Evolutionary conservation across 2,797 vertebrate genomes (phyloP).

Genomic region (Pseudopleuronectes americanus): DNA sequence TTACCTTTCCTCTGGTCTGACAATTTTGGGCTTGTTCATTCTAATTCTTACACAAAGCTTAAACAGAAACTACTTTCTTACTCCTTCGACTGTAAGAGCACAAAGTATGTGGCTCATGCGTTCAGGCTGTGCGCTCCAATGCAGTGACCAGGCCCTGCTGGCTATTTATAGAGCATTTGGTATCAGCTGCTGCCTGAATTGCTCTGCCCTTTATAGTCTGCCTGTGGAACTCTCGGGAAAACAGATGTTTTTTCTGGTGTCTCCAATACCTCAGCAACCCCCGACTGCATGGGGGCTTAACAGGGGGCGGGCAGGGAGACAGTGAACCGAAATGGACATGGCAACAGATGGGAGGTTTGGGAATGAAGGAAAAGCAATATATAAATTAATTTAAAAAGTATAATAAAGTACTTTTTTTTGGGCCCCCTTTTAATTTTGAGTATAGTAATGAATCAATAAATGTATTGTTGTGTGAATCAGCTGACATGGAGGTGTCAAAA

Average conservation of each 20-base stretch:
- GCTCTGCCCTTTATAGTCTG: slow-evolving; percentile 57
- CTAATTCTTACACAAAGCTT: slow-evolving; percentile 17
- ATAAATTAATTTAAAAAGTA: too few species aligned
- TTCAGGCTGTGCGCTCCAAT: slow-evolving; percentile 24
- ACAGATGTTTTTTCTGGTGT: slow-evolving; percentile 62
- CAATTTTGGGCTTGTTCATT: slow-evolving; percentile 79
- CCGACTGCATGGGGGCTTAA: not conserved
- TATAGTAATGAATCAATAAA: too few species aligned
- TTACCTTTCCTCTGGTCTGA: slow-evolving; percentile 82
- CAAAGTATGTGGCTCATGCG: slow-evolving; percentile 21
- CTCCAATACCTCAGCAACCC: slow-evolving; percentile 13
- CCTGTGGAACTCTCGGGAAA: slow-evolving; percentile 76
- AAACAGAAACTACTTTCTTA: slow-evolving; percentile 14
- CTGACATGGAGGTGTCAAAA: not conserved
- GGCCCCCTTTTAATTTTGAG: too few species aligned
- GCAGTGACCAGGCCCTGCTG: slow-evolving; percentile 23
- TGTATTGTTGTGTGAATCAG: not conserved
- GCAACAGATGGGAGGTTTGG: not conserved
- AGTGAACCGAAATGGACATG: not conserved
- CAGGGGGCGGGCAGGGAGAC: slow-evolving; percentile 17
- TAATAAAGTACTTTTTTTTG: too few species aligned
- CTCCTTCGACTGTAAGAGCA: slow-evolving; percentile 12
- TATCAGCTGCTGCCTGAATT: slow-evolving; percentile 81
- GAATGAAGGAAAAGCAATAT: slow-evolving; percentile 1
- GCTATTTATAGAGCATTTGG: slow-evolving; percentile 81